Evolutionary conservation across 2,797 vertebrate species (phyloP).

Genomic region (Myripristis murdjan): DNA sequence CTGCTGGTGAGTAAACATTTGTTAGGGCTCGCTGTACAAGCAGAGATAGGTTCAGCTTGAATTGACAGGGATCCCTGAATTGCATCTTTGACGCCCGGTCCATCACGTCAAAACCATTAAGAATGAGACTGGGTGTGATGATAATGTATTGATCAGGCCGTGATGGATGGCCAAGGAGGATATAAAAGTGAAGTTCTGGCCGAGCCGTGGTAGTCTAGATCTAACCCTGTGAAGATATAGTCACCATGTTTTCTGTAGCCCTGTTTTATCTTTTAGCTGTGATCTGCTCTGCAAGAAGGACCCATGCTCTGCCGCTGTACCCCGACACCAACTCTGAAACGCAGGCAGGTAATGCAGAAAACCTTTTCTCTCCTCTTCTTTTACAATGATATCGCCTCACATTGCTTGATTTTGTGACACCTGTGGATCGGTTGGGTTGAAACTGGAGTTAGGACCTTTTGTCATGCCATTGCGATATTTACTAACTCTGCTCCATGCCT

Average conservation of each 20-base stretch:
- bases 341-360: conserved; percentile 78
- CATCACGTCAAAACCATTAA: conserved; percentile 84
- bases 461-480: neutral
- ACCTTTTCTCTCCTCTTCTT: neutral
- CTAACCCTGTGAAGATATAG: conserved; percentile 38
- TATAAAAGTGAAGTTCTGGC: conserved; percentile 82
- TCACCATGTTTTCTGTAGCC: conserved; percentile 82
- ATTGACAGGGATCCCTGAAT: conserved; percentile 83
- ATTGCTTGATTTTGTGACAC: neutral
- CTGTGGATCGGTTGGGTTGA: neutral
- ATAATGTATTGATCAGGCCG: conserved; percentile 85
- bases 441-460: neutral
- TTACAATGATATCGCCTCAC: neutral
- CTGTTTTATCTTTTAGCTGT: conserved; percentile 81
- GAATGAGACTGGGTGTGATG: conserved; percentile 78
- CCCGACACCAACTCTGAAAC: conserved; percentile 78
- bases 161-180: conserved; percentile 80
- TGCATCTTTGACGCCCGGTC: conserved; percentile 81
- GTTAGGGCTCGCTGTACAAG: conserved; percentile 86
- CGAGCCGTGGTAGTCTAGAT: conserved; percentile 47
- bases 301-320: conserved; percentile 82
- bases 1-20: conserved; percentile 85
- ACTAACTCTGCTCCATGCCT: neutral
- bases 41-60: conserved; percentile 84
- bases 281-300: conserved; percentile 76